Percentiles rank a stretch among this genome's conserved stretches.
phyloP scores from a whole-genome alignment of 2,888 invertebrate genomes.

The Drosophila barbarae region DNA sequence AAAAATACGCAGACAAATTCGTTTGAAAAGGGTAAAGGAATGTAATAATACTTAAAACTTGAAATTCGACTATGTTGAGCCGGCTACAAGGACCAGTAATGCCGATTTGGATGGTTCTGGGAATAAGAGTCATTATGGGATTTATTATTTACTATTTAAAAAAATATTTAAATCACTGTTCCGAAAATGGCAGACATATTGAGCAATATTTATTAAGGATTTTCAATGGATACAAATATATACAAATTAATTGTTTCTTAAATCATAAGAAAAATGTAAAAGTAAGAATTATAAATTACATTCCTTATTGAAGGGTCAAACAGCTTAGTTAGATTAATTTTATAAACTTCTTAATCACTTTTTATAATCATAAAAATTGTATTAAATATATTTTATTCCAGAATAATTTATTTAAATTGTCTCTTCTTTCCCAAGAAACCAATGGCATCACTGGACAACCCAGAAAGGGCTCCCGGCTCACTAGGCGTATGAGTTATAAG shows the following conservation, averaged over 20 bases:
- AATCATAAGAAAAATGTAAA: too few relatives aligned
- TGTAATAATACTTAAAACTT: slow-evolving; percentile 73
- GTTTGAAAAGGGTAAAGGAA: slow-evolving; percentile 74
- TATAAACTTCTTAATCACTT: not conserved
- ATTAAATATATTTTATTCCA: not conserved
- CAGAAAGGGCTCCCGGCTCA: slow-evolving; percentile 23
- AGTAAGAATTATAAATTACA: too few relatives aligned
- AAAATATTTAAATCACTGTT: not conserved
- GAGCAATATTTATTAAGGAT: not conserved
- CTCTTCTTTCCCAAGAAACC: too few relatives aligned
- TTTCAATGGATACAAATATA: too few relatives aligned
- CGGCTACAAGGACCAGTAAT: slow-evolving; percentile 28
- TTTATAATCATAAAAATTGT: not conserved
- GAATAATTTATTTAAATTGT: not conserved
- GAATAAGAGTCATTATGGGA: not conserved
- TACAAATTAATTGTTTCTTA: too few relatives aligned
- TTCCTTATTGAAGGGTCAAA: too few relatives aligned
- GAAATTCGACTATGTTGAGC: slow-evolving; percentile 63
- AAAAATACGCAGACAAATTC: slow-evolving; percentile 67
- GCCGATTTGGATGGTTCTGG: not conserved
- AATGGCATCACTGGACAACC: slow-evolving; percentile 23
- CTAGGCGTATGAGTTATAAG: slow-evolving; percentile 70
- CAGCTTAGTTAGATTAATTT: too few relatives aligned
- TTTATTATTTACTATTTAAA: not conserved
- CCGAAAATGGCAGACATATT: not conserved